A percentile compares a stretch with the other conserved stretches of the same genome.
Evolutionary conservation across 2,113 vertebrate species (phyloP).

Genomic region (Percopsis transmontana): DNA sequence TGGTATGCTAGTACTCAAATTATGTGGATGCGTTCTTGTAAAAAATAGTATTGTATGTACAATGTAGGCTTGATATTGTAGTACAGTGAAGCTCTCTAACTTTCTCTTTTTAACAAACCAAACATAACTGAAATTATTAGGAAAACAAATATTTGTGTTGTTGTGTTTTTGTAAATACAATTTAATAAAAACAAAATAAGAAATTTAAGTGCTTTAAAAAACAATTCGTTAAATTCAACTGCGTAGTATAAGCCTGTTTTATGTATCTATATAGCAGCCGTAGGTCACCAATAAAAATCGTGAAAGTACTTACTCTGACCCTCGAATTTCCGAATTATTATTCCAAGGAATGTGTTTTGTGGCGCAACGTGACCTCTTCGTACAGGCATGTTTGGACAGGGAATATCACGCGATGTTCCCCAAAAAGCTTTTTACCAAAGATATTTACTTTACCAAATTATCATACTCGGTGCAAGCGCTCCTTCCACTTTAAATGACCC

Average conservation of each 20-base stretch:
- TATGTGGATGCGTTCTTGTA: too few species aligned
- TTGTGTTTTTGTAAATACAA: background rate
- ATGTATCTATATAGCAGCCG: too few species aligned
- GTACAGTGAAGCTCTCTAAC: too few species aligned
- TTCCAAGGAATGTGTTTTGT: conserved; percentile 97
- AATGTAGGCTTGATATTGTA: background rate
- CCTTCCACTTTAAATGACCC: conserved; percentile 67
- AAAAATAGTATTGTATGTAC: background rate
- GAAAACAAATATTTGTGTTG: background rate
- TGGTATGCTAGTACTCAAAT: too few species aligned
- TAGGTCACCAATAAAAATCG: background rate
- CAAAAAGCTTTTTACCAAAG: conserved; percentile 80
- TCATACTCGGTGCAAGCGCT: conserved; percentile 74
- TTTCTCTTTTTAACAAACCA: too few species aligned
- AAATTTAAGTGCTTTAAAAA: too few species aligned
- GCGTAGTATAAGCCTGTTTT: background rate
- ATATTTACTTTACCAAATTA: conserved; percentile 72
- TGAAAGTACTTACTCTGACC: conserved; percentile 93
- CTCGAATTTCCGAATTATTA: conserved; percentile 99
- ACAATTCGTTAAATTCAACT: background rate
- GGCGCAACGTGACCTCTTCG: conserved; percentile 99
- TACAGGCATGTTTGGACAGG: conserved; percentile 90
- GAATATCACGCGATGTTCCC: conserved; percentile 70
- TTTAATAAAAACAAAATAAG: too few species aligned
- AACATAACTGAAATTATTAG: background rate